Percentiles rank a stretch among this genome's conserved stretches.
Evolutionary conservation across 1,140 invertebrate species (phyloP).

Genomic region (Pogonomyrmex barbatus): DNA sequence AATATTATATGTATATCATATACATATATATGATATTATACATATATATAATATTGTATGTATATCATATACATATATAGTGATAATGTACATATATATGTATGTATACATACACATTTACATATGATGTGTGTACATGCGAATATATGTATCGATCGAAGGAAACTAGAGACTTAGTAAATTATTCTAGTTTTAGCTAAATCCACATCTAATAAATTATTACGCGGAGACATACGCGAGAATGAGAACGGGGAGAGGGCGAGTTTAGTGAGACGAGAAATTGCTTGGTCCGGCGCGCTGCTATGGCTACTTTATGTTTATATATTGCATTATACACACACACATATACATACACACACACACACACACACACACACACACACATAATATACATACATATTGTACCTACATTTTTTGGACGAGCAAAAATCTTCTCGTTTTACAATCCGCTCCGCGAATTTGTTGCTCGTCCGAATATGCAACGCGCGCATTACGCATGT

Average conservation of each 20-base stretch:
- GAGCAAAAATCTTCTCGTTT: conserved; percentile 69
- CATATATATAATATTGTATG: conserved; percentile 71
- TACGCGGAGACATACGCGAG: conserved; percentile 60
- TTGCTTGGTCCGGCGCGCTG: conserved; percentile 47
- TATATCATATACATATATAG: conserved; percentile 76
- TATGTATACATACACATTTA: conserved; percentile 65
- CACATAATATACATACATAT: conserved; percentile 64
- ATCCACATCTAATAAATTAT: conserved; percentile 78
- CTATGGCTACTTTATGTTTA: conserved; percentile 38
- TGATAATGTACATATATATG: conserved; percentile 66
- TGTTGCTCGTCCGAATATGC: conserved; percentile 66
- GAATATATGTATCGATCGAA: conserved; percentile 77
- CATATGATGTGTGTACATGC: conserved; percentile 10
- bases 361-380: conserved; percentile 65
- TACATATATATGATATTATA: conserved; percentile 74
- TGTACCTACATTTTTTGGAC: conserved; percentile 71
- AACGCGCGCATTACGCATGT: conserved; percentile 39
- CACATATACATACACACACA: conserved; percentile 59
- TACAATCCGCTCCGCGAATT: conserved; percentile 65
- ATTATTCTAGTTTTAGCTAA: conserved; percentile 83
- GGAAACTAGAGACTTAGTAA: conserved; percentile 81
- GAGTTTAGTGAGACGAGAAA: conserved; percentile 68
- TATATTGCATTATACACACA: conserved; percentile 64
- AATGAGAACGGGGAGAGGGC: conserved; percentile 36
- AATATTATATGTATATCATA: conserved; percentile 76